These are phyloP conservation scores for Pogona vitticeps DNA, from an alignment of 2,113 vertebrate genomes.

Conservation along the genomic window DNA sequence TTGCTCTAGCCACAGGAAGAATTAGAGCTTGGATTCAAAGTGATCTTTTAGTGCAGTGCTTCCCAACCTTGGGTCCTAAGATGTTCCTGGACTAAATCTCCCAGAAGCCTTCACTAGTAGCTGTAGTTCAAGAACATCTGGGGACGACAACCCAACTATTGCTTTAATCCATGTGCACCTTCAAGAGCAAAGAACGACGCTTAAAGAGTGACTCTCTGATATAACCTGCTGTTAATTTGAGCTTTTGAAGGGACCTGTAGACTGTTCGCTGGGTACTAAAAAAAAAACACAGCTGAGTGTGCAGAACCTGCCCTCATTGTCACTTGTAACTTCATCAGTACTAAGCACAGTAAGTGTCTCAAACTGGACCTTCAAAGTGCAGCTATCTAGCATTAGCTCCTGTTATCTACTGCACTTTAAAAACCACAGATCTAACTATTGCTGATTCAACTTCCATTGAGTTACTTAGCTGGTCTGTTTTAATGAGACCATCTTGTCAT, in stretches of 20 bases:
- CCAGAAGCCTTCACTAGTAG: too few species aligned
- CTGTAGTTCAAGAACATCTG: too few species aligned
- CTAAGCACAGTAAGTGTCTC: too few species aligned
- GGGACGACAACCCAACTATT: too few species aligned
- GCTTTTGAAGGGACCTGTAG: background rate
- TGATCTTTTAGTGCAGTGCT: background rate
- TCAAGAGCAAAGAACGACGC: too few species aligned
- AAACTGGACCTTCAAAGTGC: background rate
- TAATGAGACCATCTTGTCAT: background rate
- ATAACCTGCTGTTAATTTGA: background rate
- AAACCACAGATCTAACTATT: background rate
- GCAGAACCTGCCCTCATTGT: background rate
- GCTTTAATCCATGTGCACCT: too few species aligned
- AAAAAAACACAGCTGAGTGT: background rate
- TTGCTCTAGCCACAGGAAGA: background rate
- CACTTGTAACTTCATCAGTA: background rate
- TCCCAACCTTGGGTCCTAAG: too few species aligned
- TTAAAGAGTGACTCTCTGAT: too few species aligned
- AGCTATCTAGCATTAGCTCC: background rate
- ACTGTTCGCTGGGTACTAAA: background rate
- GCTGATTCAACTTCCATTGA: background rate
- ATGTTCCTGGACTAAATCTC: too few species aligned
- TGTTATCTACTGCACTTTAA: background rate
- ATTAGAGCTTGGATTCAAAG: background rate
- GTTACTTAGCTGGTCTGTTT: background rate